Conservation (phyloP, 1,140 invertebrate genomes). For the Goniozus legneri region DNA sequence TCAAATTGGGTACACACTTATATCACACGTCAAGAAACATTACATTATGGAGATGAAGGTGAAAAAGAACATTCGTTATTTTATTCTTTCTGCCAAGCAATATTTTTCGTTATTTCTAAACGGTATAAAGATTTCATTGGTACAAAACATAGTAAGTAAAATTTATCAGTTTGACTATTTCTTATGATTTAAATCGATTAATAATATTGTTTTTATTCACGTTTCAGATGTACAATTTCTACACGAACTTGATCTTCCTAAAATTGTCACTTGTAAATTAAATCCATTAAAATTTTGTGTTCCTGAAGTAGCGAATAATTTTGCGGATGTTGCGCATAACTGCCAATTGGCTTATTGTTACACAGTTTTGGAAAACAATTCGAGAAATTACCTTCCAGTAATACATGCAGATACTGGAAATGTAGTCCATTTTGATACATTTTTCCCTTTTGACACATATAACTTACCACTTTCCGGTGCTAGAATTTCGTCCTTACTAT, state of each 20-base stretch:
- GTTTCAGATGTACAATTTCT: constrained; percentile 72
- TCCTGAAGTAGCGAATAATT: constrained; percentile 73
- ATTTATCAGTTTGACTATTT: constrained; percentile 8
- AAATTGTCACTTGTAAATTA: constrained; percentile 76
- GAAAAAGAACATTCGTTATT: constrained; percentile 76
- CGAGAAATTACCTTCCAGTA: constrained; percentile 62
- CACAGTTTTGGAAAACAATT: constrained; percentile 83
- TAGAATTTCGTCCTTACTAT: constrained; percentile 48
- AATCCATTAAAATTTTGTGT: constrained; percentile 83
- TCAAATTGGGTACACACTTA: constrained; percentile 73
- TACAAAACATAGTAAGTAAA: constrained; percentile 67
- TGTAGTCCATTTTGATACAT: constrained; percentile 66
- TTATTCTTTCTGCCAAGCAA: constrained; percentile 83
- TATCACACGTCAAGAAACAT: constrained; percentile 60
- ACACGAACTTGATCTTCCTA: constrained; percentile 75
- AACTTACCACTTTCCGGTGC: constrained; percentile 55
- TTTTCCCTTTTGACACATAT: constrained; percentile 83
- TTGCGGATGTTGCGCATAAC: constrained; percentile 78
- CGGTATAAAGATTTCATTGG: constrained; percentile 78
- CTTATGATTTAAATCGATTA: constrained; percentile 10
- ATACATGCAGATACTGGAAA: constrained; percentile 47
- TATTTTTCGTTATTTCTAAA: constrained; percentile 89
- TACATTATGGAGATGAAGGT: constrained; percentile 47
- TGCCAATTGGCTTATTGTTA: constrained; percentile 92
- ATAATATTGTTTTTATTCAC: constrained; percentile 32